Percentiles rank a stretch among this genome's conserved stretches.
These are phyloP conservation scores for Diadromus collaris DNA, from an alignment of 2,888 invertebrate genomes.

Conservation along the genomic window DNA sequence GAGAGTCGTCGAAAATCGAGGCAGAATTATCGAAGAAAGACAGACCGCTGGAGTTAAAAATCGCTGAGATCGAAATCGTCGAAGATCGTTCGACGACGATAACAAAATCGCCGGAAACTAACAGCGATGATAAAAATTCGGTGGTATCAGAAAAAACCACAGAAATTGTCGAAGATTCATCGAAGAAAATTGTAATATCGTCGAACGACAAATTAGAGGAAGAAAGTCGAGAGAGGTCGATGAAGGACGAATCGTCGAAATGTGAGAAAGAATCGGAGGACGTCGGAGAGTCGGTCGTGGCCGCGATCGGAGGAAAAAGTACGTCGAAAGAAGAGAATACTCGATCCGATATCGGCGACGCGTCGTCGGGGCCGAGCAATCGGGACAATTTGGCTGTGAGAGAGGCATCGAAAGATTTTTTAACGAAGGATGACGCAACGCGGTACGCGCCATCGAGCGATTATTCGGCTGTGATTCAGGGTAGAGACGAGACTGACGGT, in stretches of 20 bases:
- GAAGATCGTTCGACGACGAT: neutral
- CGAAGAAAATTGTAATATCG: neutral
- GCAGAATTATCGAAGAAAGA: neutral
- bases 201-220: neutral
- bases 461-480: constrained; percentile 32
- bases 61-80: neutral
- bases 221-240: constrained; percentile 21
- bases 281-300: neutral
- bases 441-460: neutral
- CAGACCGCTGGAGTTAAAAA: neutral
- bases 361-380: constrained; percentile 31
- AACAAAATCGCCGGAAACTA: neutral
- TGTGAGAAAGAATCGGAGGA: constrained; percentile 16
- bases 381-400: constrained; percentile 50
- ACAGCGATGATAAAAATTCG: neutral
- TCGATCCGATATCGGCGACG: constrained; percentile 6
- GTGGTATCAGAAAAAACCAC: neutral
- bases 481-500: constrained; percentile 7
- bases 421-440: neutral
- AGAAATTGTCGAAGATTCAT: neutral
- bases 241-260: constrained; percentile 32
- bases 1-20: neutral
- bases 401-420: constrained; percentile 22
- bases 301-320: neutral
- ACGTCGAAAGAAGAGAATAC: constrained; percentile 1